A percentile compares a stretch with the other conserved stretches of the same genome.
Conservation (phyloP, 2,113 vertebrate genomes). For the Struthio camelus region DNA sequence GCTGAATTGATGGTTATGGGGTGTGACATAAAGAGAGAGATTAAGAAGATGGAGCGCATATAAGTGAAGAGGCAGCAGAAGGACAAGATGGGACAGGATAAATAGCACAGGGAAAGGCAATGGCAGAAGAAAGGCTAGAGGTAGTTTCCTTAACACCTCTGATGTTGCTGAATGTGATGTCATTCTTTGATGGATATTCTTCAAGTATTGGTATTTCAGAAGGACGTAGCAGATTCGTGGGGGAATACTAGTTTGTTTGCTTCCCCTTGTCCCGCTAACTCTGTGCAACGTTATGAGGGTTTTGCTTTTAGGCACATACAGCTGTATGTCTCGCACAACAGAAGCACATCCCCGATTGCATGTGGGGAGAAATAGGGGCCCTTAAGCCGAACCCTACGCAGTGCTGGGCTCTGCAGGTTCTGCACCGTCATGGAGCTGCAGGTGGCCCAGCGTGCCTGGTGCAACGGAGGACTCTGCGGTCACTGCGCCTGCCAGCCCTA, state of each 20-base stretch:
- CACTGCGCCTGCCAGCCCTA: background rate
- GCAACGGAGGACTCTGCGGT: rapidly evolving
- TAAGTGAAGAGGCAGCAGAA: background rate
- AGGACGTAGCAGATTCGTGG: background rate
- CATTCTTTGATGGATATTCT: background rate
- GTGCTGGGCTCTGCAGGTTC: background rate
- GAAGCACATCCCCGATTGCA: background rate
- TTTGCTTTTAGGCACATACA: background rate
- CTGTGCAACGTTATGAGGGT: background rate
- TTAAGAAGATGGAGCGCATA: conserved; percentile 37
- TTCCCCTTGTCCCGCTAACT: background rate
- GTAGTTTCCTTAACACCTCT: background rate
- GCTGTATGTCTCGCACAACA: background rate
- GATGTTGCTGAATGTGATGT: background rate
- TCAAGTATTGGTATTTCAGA: background rate
- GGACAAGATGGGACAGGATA: background rate
- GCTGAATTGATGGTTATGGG: conserved; percentile 41
- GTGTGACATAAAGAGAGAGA: background rate
- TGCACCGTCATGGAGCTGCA: too few species aligned
- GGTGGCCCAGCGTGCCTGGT: rapidly evolving
- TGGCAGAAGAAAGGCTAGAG: background rate
- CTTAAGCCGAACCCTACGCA: background rate
- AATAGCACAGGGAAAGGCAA: background rate
- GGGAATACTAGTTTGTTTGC: background rate
- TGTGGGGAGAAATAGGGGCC: background rate